Conservation (phyloP, 2,797 vertebrate species). For the Takifugu ocellatus region DNA sequence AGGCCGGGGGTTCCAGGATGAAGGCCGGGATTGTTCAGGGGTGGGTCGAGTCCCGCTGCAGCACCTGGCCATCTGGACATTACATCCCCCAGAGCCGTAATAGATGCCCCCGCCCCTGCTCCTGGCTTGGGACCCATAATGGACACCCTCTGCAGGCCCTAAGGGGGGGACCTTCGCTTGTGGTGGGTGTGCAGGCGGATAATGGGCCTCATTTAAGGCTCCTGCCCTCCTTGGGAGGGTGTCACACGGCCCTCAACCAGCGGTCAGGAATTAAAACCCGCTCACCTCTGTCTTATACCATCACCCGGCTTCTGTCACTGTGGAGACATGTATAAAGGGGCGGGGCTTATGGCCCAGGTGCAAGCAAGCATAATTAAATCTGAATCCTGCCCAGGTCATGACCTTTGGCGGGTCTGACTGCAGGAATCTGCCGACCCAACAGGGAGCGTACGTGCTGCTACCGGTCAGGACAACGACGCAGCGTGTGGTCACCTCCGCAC, state of each 20-base stretch:
- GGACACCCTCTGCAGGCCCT: slow-evolving; percentile 49
- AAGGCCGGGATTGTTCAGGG: slow-evolving; percentile 65
- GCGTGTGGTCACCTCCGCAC: no score
- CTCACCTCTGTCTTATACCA: slow-evolving; percentile 34
- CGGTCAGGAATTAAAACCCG: slow-evolving; percentile 42
- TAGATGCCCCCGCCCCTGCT: slow-evolving; percentile 56
- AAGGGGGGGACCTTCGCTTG: slow-evolving; percentile 55
- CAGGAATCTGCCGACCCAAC: no score
- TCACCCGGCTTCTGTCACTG: slow-evolving; percentile 39
- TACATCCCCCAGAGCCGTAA: slow-evolving; percentile 73
- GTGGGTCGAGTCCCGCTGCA: slow-evolving; percentile 50
- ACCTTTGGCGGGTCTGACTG: no score
- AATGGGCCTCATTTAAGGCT: slow-evolving; percentile 64
- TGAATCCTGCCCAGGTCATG: background rate
- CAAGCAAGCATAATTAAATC: slow-evolving; percentile 47
- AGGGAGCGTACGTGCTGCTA: no score
- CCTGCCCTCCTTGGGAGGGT: slow-evolving; percentile 37
- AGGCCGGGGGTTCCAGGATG: slow-evolving; percentile 63
- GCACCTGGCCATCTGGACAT: slow-evolving; percentile 77
- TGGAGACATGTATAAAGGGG: slow-evolving; percentile 62
- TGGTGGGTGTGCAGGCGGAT: slow-evolving; percentile 60
- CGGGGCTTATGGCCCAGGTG: slow-evolving; percentile 51
- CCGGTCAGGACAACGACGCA: no score
- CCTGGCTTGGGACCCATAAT: slow-evolving; percentile 65
- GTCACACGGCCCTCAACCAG: slow-evolving; percentile 38